These are phyloP conservation scores for Charina bottae DNA, from an alignment of 2,113 vertebrate species.

Conservation along the genomic window DNA sequence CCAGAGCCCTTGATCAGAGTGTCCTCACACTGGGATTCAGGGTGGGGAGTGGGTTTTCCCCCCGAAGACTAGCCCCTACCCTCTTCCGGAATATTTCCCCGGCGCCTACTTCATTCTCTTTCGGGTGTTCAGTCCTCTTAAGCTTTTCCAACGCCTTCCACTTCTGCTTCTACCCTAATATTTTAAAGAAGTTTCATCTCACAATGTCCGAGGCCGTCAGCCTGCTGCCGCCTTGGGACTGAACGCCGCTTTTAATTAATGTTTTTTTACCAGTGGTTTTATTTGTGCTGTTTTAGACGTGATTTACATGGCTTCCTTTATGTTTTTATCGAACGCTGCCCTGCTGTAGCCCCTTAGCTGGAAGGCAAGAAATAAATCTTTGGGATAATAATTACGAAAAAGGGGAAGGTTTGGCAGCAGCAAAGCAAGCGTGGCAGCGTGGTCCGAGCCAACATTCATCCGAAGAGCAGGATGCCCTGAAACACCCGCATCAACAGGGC, in stretches of 20 bases:
- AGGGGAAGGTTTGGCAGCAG: neutral
- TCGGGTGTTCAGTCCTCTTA: neutral
- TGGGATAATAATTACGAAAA: neutral
- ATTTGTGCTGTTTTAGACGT: neutral
- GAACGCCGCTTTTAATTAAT: neutral
- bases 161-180: neutral
- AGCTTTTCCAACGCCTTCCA: neutral
- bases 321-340: neutral
- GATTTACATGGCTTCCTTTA: neutral
- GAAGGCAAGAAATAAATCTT: neutral
- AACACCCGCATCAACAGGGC: neutral
- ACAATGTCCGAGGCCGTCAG: neutral
- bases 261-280: neutral
- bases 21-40: too few relatives aligned
- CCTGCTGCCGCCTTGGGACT: neutral
- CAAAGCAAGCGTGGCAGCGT: neutral
- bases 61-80: too few relatives aligned
- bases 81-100: neutral
- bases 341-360: neutral
- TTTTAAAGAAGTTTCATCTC: neutral
- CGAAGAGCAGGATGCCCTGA: neutral
- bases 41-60: too few relatives aligned
- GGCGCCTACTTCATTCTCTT: neutral
- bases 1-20: neutral
- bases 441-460: neutral